Percentiles rank a stretch among this genome's conserved stretches.
Conservation (phyloP, 2,797 vertebrate genomes). For the Oryzias sinensis region DNA sequence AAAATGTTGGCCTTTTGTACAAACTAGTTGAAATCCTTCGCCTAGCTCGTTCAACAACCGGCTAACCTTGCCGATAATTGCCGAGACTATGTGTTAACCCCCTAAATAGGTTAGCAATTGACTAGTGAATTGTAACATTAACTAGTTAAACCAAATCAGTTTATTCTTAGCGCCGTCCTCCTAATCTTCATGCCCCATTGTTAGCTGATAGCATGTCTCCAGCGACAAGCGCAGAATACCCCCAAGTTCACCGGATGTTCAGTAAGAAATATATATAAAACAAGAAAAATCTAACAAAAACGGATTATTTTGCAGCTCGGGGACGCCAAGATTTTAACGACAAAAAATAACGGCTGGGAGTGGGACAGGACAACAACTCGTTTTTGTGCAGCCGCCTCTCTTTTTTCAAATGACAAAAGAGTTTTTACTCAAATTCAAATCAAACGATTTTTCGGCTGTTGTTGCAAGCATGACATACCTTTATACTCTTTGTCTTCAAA, state of each 20-base stretch:
- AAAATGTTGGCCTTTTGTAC: conserved; percentile 44
- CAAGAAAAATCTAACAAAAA: not conserved
- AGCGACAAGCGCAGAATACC: conserved; percentile 11
- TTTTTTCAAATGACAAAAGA: conserved; percentile 31
- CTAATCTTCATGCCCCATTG: conserved; percentile 65
- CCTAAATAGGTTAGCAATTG: too few relatives aligned
- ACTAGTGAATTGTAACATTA: not conserved
- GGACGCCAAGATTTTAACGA: conserved; percentile 8
- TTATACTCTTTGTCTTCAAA: conserved; percentile 78
- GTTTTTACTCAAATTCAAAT: conserved; percentile 20
- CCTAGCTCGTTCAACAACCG: conserved; percentile 11
- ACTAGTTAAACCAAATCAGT: conserved; percentile 13
- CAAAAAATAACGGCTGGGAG: conserved; percentile 39
- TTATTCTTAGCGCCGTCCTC: conserved; percentile 12
- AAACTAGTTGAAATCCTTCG: conserved; percentile 40
- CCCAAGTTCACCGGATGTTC: conserved; percentile 11
- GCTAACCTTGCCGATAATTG: conserved; percentile 6
- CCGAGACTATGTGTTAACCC: too few relatives aligned
- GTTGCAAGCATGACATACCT: conserved; percentile 53
- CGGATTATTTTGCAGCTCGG: too few relatives aligned
- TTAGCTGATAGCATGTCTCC: conserved; percentile 59
- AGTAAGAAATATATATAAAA: not conserved
- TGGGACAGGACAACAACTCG: conserved; percentile 23
- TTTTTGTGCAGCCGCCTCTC: conserved; percentile 22
- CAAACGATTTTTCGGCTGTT: not conserved